These are phyloP conservation scores for Scomber scombrus DNA, from an alignment of 2,113 vertebrate species.

Conservation along the genomic window DNA sequence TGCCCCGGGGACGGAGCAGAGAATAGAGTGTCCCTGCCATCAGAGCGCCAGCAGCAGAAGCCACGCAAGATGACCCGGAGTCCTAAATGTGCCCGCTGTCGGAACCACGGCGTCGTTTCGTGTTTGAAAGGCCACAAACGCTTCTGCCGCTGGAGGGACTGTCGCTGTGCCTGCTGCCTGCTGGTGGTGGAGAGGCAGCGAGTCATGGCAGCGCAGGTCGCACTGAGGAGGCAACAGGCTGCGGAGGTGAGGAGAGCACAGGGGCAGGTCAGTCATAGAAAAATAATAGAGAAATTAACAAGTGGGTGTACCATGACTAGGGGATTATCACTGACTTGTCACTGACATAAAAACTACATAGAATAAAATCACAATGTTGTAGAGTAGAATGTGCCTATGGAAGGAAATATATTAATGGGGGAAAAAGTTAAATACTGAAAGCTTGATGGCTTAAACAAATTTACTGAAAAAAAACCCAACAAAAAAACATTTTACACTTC, in stretches of 20 bases:
- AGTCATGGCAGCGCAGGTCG: slow-evolving; percentile 89
- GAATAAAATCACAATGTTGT: neutral
- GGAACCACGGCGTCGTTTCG: slow-evolving; percentile 88
- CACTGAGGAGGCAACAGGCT: slow-evolving; percentile 86
- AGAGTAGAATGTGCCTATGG: neutral
- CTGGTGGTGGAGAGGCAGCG: slow-evolving; percentile 88
- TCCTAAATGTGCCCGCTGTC: slow-evolving; percentile 88
- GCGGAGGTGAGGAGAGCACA: slow-evolving; percentile 79
- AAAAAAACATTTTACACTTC: neutral
- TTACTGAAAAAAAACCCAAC: no score
- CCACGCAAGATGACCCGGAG: slow-evolving; percentile 82
- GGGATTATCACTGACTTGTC: neutral
- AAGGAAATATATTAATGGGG: neutral
- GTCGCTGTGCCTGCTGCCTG: slow-evolving; percentile 85
- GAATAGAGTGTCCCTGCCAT: slow-evolving; percentile 30
- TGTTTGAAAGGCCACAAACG: slow-evolving; percentile 88
- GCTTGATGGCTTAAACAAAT: no score
- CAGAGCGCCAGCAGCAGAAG: slow-evolving; percentile 60
- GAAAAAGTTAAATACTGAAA: neutral
- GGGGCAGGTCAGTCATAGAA: slow-evolving; percentile 56
- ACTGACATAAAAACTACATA: neutral
- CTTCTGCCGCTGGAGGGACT: slow-evolving; percentile 88
- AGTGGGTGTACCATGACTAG: neutral
- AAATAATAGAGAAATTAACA: neutral
- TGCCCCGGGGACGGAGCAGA: slow-evolving; percentile 29